Percentiles rank a stretch among this genome's conserved stretches.
Conservation (phyloP, 2,113 vertebrate genomes). For the Sphyrna mokarran region DNA sequence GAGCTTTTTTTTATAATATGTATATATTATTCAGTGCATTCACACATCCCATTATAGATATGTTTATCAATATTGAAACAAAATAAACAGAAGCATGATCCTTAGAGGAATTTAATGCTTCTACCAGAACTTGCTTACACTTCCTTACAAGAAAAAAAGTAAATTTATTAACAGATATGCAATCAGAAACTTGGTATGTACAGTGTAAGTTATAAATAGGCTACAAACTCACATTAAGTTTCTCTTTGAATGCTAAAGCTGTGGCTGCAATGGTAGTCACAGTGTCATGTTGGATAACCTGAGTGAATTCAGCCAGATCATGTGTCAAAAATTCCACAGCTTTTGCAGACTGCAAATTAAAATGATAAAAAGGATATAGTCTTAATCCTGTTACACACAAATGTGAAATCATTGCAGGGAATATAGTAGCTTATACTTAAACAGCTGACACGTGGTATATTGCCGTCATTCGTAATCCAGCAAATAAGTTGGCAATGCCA, state of each 20-base stretch:
- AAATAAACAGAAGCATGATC: background rate
- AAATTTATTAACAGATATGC: background rate
- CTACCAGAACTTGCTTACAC: background rate
- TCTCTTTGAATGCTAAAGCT: slow-evolving; percentile 23
- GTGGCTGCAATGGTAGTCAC: slow-evolving; percentile 28
- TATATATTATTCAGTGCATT: too few relatives aligned
- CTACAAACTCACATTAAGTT: background rate
- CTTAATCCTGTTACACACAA: background rate
- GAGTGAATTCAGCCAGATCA: slow-evolving; percentile 20
- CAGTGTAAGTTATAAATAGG: background rate
- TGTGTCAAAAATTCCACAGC: slow-evolving; percentile 5
- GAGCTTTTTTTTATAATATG: too few relatives aligned
- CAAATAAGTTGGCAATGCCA: background rate
- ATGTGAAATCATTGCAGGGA: background rate
- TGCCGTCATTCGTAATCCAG: background rate
- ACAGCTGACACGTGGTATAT: background rate
- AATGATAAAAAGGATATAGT: background rate
- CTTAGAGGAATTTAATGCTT: background rate
- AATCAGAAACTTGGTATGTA: background rate
- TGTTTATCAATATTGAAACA: background rate
- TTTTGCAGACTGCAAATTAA: slow-evolving; percentile 27
- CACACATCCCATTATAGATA: background rate
- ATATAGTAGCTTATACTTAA: too few relatives aligned
- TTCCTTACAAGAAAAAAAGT: background rate
- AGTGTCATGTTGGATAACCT: slow-evolving; percentile 35